Evolutionary conservation across 2,113 vertebrate genomes (phyloP), one percentile per base, ranked within the genome.

Genomic region (Ursus arctos): DNA sequence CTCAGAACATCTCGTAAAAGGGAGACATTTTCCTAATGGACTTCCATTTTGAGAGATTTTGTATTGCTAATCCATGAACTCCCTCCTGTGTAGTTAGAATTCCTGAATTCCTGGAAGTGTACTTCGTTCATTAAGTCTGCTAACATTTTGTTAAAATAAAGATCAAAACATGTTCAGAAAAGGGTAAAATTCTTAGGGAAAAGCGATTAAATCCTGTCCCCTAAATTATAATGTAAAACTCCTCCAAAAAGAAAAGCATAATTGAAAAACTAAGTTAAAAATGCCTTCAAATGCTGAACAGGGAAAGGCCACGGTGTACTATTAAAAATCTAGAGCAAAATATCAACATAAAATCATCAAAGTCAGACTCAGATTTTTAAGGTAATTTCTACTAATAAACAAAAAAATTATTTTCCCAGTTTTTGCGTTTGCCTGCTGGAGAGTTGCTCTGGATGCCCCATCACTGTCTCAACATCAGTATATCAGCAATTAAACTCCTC

Each of bases 201-300:
- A 96, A 81, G 36, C 19, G 76, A 61, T 59, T 85, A 47, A 71
- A 33, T 57, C 3, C 7, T 11, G 51, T 51, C 11, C 51, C 55
- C 11, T 24, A 71, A 90, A 80, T 67, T 47, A 43, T 83, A 94
- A 88, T 43, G 14, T 47, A 77, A 93, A 89, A 16, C 49, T 89
- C 9, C 43, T 94, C 8, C 28, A 96, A 63, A 63, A 91, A 40
- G 12, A 96, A 92, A 86, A 76, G 1, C 0, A 24, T 76, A 81
- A 94, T 93, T 91, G 76, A 88, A 84, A 97, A 80, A 21, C 74
- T 59, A 59, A 85, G 6, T 74, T 40, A 24, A 92, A 94, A 93
- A 61, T 76, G 26, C 1, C 59, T 82, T 91, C 19, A 85, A 96
- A 93, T 53, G 2, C 26, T 91, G 28, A 49, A 85, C 5, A 86